Base-by-base conservation (phyloP, 1,140 invertebrate species). In the Phocides pigmalion region DNA sequence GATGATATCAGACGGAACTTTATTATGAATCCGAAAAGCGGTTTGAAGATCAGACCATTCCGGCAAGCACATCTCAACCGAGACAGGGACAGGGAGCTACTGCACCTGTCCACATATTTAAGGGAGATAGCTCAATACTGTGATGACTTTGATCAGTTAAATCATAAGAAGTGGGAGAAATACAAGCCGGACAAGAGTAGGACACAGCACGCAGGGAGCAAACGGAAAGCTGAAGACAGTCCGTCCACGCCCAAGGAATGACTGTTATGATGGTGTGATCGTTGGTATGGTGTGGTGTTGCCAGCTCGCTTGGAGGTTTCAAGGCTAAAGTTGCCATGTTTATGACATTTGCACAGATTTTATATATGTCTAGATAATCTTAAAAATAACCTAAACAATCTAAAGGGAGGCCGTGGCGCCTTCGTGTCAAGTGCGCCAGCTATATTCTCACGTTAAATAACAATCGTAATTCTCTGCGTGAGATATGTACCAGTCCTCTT, bases 1-100 rank as follows among this genome's bases (percentile, higher is more conserved):
- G 98, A 99, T 82, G 98, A 99, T 82, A 96, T 99, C n/a, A 93
- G 98, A 58, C 92, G 98, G 71, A 99, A 99, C 92, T 99, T 99
- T 78, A 94, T 99, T 11, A 99, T 99, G 98, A 99, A 99, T 91
- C 98, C 98, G 11, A 96, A 97, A 74, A 98, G 96, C 66, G 98
- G 98, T 3, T 90, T 99, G 0, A 95, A 96, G 86, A 99, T 99
- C 81, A 93, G 95, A 79, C 95, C 98, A 0, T 99, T 98, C 86
- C 94, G 95, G 4, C 95, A 98, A 79, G 98, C 98, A 0, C 97
- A 99, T 81, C 85, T 96, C 5, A 98, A 98, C 86, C 94, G 98
- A 64, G 92, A 94, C 15, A 96, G 94, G 62, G 98, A 99, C 82
- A 93, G 93, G 51, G 98, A 99, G 91, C 84, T 99, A 9, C 62